Percentiles rank a stretch among this genome's conserved stretches.
Evolutionary conservation across 2,888 invertebrate genomes (phyloP).

Genomic region (Sepiola atlantica): DNA sequence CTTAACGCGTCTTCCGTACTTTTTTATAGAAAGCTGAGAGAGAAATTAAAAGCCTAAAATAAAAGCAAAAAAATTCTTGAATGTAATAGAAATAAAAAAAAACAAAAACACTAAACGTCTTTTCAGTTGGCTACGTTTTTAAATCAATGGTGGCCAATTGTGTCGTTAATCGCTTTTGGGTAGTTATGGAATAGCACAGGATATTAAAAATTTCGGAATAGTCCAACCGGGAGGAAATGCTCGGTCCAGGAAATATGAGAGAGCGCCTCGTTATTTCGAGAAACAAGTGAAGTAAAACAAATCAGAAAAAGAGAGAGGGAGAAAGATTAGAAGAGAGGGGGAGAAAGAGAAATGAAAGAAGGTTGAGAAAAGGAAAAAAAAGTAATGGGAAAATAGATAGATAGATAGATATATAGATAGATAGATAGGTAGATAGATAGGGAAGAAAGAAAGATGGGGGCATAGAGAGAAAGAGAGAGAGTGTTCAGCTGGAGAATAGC

Average conservation of each 20-base stretch:
- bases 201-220: constrained; percentile 20
- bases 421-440: too few relatives aligned
- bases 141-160: constrained; percentile 8
- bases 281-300: not conserved
- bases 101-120: not conserved
- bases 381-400: too few relatives aligned
- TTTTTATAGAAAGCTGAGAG: too few relatives aligned
- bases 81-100: not conserved
- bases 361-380: not conserved
- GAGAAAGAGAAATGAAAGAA: not conserved
- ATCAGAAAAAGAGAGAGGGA: not conserved
- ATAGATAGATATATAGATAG: too few relatives aligned
- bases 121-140: constrained; percentile 6
- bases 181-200: constrained; percentile 2
- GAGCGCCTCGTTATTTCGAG: not conserved
- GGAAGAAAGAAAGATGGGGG: too few relatives aligned
- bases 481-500: too few relatives aligned
- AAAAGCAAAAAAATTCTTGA: too few relatives aligned
- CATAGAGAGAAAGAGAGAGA: too few relatives aligned
- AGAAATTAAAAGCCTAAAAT: too few relatives aligned
- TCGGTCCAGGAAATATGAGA: constrained; percentile 11
- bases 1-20: too few relatives aligned
- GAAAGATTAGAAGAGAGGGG: not conserved
- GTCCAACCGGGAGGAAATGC: not conserved
- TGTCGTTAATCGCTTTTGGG: not conserved